Evolutionary conservation across 2,888 invertebrate species (phyloP).

Genomic region (Pheosia tremula): DNA sequence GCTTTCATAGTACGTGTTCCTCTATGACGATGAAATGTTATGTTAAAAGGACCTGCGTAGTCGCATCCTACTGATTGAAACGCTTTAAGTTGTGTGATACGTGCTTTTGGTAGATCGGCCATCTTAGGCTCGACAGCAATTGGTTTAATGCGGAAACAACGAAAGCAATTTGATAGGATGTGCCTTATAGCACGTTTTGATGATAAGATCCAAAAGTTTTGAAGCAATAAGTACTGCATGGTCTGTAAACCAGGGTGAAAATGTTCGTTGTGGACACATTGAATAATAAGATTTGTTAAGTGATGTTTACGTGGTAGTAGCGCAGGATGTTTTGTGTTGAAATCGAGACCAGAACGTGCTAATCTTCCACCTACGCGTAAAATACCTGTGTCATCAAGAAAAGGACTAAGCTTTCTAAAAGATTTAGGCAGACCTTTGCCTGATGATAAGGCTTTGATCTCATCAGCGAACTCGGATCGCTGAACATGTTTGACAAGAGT

Average conservation of each 20-base stretch:
- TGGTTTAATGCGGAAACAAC: background rate
- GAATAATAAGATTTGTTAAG: background rate
- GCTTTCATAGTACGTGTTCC: background rate
- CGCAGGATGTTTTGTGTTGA: background rate
- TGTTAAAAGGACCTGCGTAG: background rate
- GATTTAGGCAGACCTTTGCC: background rate
- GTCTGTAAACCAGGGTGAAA: background rate
- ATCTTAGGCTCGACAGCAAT: background rate
- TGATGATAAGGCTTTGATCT: background rate
- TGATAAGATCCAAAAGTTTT: constrained; percentile 1
- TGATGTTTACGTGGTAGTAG: background rate
- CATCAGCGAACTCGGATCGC: background rate
- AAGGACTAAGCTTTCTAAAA: background rate
- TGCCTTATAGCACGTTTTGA: background rate
- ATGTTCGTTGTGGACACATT: background rate
- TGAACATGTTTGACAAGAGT: constrained; percentile 1
- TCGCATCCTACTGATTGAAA: background rate
- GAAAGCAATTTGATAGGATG: background rate
- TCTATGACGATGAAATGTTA: background rate
- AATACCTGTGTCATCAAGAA: background rate
- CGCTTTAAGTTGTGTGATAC: background rate
- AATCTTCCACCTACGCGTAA: background rate
- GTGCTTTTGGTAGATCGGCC: background rate
- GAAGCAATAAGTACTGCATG: background rate
- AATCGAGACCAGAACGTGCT: background rate